These are phyloP conservation scores for Mystacides longicornis DNA, from an alignment of 2,888 invertebrate genomes.

Conservation along the genomic window DNA sequence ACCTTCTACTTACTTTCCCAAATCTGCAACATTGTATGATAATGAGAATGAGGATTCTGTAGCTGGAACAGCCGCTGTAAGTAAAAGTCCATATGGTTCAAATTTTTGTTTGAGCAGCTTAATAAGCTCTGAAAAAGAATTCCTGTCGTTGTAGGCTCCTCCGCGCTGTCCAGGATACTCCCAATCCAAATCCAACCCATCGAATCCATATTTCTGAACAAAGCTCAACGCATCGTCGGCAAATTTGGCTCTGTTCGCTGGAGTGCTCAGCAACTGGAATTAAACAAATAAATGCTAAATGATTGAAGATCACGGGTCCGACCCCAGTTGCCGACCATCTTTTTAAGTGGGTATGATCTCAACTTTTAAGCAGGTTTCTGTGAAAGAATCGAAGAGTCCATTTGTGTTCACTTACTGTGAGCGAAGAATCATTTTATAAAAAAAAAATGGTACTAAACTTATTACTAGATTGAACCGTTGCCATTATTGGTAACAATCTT, in stretches of 20 bases:
- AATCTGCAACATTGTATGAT: slow-evolving; percentile 46
- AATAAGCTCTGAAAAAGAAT: slow-evolving; percentile 47
- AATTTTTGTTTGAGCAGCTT: slow-evolving; percentile 51
- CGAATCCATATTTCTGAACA: slow-evolving; percentile 51
- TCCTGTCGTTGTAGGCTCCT: slow-evolving; percentile 34
- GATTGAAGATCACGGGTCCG: too few relatives aligned
- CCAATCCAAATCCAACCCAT: slow-evolving; percentile 70
- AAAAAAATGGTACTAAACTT: too few relatives aligned
- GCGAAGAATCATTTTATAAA: too few relatives aligned
- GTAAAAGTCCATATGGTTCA: slow-evolving; percentile 41
- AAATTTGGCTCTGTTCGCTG: slow-evolving; percentile 36
- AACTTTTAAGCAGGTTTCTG: too few relatives aligned
- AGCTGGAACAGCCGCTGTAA: slow-evolving; percentile 56
- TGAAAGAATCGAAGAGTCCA: too few relatives aligned
- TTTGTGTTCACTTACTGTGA: too few relatives aligned
- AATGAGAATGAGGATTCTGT: slow-evolving; percentile 39
- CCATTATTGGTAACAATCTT: too few relatives aligned
- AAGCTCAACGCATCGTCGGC: slow-evolving; percentile 49
- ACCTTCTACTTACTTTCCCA: slow-evolving; percentile 39
- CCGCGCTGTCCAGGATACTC: slow-evolving; percentile 48
- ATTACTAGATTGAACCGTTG: too few relatives aligned
- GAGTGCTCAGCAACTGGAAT: slow-evolving; percentile 29
- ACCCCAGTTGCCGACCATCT: too few relatives aligned
- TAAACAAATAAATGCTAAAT: neutral
- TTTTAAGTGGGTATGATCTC: too few relatives aligned